Evolutionary conservation across 2,888 invertebrate genomes (phyloP), one percentile per base, ranked within the genome.

Genomic region (Oscheius sp.): DNA sequence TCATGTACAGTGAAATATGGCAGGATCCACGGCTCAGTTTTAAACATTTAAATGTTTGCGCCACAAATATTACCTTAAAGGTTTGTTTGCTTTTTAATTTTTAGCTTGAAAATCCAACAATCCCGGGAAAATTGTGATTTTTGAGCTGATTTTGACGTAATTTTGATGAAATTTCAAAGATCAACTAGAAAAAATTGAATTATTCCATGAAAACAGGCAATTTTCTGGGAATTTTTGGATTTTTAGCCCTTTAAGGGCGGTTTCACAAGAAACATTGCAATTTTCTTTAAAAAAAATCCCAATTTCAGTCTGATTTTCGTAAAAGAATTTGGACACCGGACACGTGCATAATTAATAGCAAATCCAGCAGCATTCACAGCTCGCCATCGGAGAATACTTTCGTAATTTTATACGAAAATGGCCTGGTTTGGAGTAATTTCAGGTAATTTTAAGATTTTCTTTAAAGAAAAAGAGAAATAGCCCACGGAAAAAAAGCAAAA

Each of bases 1-100:
- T 88, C 27, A 88, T 88, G 88, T 88, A 87, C 76, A 81, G 81
- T 53, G 87, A 87, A 70, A 88, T 88, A 23, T 87, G 87, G 87
- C 83, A 85, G 69, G 88, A 88, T 76, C 87, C 88, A 27, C 72
- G 87, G 21, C 73, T 87, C 12, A 77, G 82, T 18, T 88, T 88
- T 74, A 87, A 87, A 69, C 85, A 88, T 75, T 74, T 87, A 53
- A 85, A 86, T 73, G 82, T 88, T 25, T 88, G 88, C 74, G 83
- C 87, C 2, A 87, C 87, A 6, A 88, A 88, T 76, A 88, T 88
- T 63, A 88, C 88, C 18, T 72, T 88, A 56, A 88, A 88, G 78
- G 83, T 79, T 49, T 5, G 49, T 21, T 49, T 49, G 35, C 35
- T 35, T 35, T 35, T 35, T n/a, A n/a, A 29, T 12, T 35, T 9